These are phyloP conservation scores for Leptopilina syphax DNA, from an alignment of 2,888 invertebrate species.

Conservation along the genomic window DNA sequence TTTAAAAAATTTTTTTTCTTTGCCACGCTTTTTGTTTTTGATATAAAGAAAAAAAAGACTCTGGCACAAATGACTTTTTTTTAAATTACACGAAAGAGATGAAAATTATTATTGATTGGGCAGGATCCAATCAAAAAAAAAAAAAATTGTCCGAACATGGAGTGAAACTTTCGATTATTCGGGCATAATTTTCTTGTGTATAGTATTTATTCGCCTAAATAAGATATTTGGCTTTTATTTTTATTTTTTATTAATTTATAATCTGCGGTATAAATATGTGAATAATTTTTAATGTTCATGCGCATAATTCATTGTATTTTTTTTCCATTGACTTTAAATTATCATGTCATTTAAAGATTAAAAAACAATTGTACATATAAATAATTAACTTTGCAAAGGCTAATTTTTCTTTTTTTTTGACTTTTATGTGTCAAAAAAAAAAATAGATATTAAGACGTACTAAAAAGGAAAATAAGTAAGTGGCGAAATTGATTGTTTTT, in stretches of 20 bases:
- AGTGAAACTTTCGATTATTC: conserved; percentile 38
- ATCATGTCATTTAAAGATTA: conserved; percentile 30
- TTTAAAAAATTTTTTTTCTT: neutral
- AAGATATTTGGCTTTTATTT: conserved; percentile 58
- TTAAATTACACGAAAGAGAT: conserved; percentile 40
- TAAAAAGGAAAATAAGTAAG: conserved; percentile 5
- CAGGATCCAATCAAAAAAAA: conserved; percentile 69
- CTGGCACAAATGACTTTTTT: conserved; percentile 36
- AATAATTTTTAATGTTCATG: conserved; percentile 27
- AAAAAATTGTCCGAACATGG: conserved; percentile 37
- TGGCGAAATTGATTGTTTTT: conserved; percentile 14
- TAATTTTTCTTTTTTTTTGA: conserved; percentile 15
- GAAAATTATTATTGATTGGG: conserved; percentile 62
- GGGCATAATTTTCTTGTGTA: conserved; percentile 57
- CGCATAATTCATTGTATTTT: conserved; percentile 34
- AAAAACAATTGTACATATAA: conserved; percentile 17
- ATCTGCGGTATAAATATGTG: conserved; percentile 31
- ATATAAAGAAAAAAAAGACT: conserved; percentile 38
- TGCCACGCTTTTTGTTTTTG: conserved; percentile 20
- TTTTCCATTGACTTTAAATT: conserved; percentile 18
- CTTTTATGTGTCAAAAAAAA: conserved; percentile 4
- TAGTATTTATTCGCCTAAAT: conserved; percentile 72
- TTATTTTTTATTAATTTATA: conserved; percentile 60
- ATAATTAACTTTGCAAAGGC: neutral
- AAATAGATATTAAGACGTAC: conserved; percentile 10